Evolutionary conservation across 30 jellyfish, hydroid and myxozoan species (phyloP).

Genomic region (Pseudorhiza aurosa): DNA sequence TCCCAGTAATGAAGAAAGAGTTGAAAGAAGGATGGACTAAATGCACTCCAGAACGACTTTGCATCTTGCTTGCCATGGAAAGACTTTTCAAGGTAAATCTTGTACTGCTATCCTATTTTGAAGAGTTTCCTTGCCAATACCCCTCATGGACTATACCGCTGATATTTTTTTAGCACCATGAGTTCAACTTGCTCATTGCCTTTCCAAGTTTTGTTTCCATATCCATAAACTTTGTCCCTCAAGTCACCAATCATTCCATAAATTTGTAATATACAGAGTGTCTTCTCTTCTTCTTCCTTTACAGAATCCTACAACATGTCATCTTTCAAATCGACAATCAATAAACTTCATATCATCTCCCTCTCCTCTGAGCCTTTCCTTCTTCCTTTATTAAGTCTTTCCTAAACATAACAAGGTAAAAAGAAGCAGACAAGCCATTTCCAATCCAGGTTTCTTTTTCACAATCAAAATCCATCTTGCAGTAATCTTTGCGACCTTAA

Average conservation of each 20-base stretch:
- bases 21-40: slow-evolving; percentile 67
- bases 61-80: slow-evolving; percentile 65
- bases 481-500: too few species aligned
- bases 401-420: neutral
- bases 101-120: neutral
- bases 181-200: neutral
- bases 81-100: slow-evolving; percentile 45
- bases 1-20: slow-evolving; percentile 33
- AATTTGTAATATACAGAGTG: neutral
- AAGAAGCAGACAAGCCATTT: too few species aligned
- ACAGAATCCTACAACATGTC: neutral
- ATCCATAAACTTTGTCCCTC: neutral
- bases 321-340: neutral
- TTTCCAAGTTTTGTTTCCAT: neutral
- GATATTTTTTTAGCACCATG: too few species aligned
- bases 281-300: neutral
- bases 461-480: too few species aligned
- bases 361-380: neutral
- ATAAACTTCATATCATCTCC: neutral
- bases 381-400: neutral
- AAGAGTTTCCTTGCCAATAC: too few species aligned
- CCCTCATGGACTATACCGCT: too few species aligned
- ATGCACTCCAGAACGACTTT: slow-evolving; percentile 72
- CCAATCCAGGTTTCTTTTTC: too few species aligned
- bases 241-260: neutral